A percentile compares a stretch with the other conserved stretches of the same genome.
Evolutionary conservation across 1,140 invertebrate genomes (phyloP).

Genomic region (Eurytemora carolleeae): DNA sequence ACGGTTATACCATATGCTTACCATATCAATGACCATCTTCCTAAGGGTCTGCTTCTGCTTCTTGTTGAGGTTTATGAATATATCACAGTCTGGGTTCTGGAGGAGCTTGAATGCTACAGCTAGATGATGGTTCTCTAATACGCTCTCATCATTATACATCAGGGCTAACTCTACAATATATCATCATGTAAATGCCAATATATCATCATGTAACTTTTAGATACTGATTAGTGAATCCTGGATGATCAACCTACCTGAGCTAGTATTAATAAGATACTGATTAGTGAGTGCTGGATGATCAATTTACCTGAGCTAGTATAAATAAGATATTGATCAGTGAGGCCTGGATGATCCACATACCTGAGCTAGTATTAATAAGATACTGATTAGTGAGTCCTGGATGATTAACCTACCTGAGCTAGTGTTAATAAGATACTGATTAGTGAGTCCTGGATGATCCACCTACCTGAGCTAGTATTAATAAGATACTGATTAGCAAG

Average conservation of each 20-base stretch:
- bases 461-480: conserved; percentile 55
- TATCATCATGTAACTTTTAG: no score
- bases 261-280: no score
- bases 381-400: conserved; percentile 94
- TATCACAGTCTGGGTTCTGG: conserved; percentile 88
- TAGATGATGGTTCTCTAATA: conserved; percentile 93
- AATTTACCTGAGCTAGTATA: no score
- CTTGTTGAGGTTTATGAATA: conserved; percentile 75
- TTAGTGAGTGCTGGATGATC: no score
- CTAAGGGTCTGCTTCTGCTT: conserved; percentile 88
- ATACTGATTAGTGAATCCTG: no score
- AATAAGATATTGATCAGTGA: no score
- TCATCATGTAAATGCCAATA: no score
- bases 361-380: conserved; percentile 84
- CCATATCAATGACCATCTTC: conserved; percentile 99
- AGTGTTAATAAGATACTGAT: conserved; percentile 91
- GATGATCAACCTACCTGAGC: no score
- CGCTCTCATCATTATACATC: conserved; percentile 98
- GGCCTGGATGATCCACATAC: no score
- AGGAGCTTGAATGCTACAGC: conserved; percentile 93
- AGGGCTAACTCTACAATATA: conserved; percentile 84
- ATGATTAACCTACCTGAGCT: conserved; percentile 95
- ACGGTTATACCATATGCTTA: no score
- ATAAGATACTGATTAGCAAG: conserved; percentile 93
- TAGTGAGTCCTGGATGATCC: conserved; percentile 93